Evolutionary conservation across 2,113 vertebrate species (phyloP), one percentile per base, ranked within the genome.

Genomic region (Zingel zingel): DNA sequence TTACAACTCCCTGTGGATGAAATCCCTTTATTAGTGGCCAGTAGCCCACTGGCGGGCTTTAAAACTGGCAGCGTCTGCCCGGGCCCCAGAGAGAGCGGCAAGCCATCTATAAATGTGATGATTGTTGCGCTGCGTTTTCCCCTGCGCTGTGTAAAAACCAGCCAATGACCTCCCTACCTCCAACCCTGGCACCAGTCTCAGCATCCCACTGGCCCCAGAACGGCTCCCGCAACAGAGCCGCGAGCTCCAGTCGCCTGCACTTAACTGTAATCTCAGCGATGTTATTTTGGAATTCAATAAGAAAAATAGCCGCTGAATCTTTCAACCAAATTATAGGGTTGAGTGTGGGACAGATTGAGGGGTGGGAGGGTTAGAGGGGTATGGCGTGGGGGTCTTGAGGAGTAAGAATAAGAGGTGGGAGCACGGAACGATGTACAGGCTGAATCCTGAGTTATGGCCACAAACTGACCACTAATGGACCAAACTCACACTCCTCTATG

Each of bases 251-350:
- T 83, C 70, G 39, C 77, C 90, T 58, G 50, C 74, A 88, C 76
- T 89, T 83, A 88, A 84, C 51, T 71, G 82, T 83, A 91, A 90
- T 92, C 84, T 77, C 74, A 57, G 71, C 71, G 2, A 86, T 67
- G 69, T 91, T 92, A 93, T 85, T 43, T 92, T 76, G 78, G 87
- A 91, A 90, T 91, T 90, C 90, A 92, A 92, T 93, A 90, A 92
- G 91, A 92, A 88, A 77, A 91, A 90, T 85, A 92, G 89, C 71
- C 78, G 71, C 87, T 77, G 83, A 85, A 89, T 88, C 36, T 92
- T 89, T 93, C 84, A 86, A 87, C 67, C 58, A 89, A 94, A 94
- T 94, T 91, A 93, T 48, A 94, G 90, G 90, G 79, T 89, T 90
- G 89, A 78, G 54, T 74, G 54, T 85, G 76, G 71, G 85, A 86